These are phyloP conservation scores for Hemicordylus capensis DNA, from an alignment of 2,113 vertebrate species.

Conservation along the genomic window DNA sequence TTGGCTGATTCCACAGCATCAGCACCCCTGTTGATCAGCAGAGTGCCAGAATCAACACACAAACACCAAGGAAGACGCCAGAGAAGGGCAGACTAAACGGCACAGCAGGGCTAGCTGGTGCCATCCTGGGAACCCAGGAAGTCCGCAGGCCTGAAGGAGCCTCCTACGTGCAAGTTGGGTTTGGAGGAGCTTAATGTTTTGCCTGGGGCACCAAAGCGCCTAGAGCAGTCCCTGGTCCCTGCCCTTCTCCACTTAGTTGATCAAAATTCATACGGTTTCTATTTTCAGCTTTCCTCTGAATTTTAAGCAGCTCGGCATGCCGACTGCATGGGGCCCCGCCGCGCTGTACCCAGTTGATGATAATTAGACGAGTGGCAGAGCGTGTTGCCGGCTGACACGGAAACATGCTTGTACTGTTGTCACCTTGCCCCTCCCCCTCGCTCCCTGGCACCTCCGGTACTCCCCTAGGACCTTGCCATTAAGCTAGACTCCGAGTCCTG, in stretches of 20 bases:
- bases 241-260: background rate
- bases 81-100: background rate
- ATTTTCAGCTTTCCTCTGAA: background rate
- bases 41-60: no score
- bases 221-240: background rate
- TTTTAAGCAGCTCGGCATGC: background rate
- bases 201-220: background rate
- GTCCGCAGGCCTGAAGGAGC: background rate
- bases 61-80: no score
- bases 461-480: background rate
- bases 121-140: background rate
- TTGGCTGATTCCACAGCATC: no score
- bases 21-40: no score
- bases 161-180: background rate
- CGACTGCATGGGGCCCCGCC: background rate
- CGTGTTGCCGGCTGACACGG: no score
- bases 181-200: background rate
- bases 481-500: background rate
- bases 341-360: background rate
- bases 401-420: background rate
- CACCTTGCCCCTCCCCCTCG: background rate
- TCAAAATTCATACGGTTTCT: slow-evolving; percentile 9
- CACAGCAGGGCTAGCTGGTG: background rate
- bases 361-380: background rate
- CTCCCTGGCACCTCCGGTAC: background rate